phyloP scores from a whole-genome alignment of 2,797 vertebrate genomes.

The Carapus acus region DNA sequence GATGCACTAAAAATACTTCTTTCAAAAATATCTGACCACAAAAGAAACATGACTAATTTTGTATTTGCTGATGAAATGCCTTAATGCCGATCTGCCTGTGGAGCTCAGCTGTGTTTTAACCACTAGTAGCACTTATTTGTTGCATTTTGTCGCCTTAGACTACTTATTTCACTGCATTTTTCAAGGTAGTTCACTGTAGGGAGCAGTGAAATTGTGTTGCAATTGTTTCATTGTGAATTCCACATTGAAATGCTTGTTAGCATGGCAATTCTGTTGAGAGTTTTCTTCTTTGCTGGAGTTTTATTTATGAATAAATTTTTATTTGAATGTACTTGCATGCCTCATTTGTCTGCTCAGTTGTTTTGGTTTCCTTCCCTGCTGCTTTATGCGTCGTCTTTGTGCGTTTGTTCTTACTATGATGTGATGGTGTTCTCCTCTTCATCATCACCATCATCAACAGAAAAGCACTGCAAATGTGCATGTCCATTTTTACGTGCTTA shows the following conservation, averaged over 20 bases:
- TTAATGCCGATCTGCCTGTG: conserved; percentile 21
- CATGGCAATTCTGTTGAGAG: conserved; percentile 54
- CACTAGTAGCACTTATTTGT: conserved; percentile 48
- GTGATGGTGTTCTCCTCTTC: background rate
- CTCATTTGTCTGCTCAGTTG: conserved; percentile 52
- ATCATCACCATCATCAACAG: background rate
- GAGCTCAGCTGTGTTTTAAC: conserved; percentile 23
- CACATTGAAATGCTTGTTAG: conserved; percentile 44
- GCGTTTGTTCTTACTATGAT: conserved; percentile 14
- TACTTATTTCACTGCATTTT: conserved; percentile 41
- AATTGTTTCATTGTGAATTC: conserved; percentile 32
- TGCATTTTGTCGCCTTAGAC: conserved; percentile 38
- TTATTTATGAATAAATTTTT: conserved; percentile 73
- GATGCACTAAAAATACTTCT: too few species aligned
- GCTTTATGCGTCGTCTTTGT: conserved; percentile 25
- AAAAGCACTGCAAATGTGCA: conserved; percentile 36
- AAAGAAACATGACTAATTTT: conserved; percentile 35
- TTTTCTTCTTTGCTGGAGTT: conserved; percentile 50
- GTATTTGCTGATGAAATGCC: conserved; percentile 43
- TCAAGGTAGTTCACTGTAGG: conserved; percentile 33
- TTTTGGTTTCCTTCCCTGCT: conserved; percentile 27
- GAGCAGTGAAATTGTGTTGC: conserved; percentile 23
- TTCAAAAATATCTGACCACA: conserved; percentile 20
- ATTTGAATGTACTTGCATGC: conserved; percentile 60
- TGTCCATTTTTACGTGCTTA: conserved; percentile 4